These are phyloP conservation scores for Myotis davidii DNA, from an alignment of 2,113 vertebrate species.

Conservation along the genomic window DNA sequence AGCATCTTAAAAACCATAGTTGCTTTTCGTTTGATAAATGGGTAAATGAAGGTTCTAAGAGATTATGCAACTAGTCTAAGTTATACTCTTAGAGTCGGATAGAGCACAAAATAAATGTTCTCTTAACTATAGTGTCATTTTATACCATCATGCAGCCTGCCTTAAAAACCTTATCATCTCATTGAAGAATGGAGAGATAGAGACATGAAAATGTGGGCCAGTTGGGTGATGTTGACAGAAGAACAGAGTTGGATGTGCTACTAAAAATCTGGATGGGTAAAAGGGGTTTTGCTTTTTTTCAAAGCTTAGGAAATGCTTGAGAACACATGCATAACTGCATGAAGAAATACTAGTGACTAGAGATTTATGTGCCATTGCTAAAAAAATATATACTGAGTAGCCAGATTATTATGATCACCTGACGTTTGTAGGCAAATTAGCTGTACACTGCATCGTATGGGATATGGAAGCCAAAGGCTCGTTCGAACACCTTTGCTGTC, in stretches of 20 bases:
- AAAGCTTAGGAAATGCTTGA: not conserved
- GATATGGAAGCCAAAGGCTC: no score
- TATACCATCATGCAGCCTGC: not conserved
- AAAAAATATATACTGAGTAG: not conserved
- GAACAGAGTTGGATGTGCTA: rapidly evolving
- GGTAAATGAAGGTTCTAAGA: not conserved
- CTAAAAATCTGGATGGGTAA: not conserved
- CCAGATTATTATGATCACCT: no score
- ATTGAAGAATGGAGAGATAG: not conserved
- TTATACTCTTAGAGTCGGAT: not conserved
- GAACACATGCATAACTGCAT: not conserved
- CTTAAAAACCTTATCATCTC: not conserved
- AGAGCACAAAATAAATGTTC: not conserved
- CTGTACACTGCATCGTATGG: no score
- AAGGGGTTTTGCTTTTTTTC: not conserved
- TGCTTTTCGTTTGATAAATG: not conserved
- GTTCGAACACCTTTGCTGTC: no score
- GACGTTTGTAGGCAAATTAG: no score
- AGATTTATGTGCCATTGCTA: not conserved
- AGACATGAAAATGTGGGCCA: not conserved
- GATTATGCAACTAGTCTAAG: not conserved
- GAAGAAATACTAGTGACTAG: not conserved
- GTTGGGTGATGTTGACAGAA: not conserved
- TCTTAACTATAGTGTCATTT: not conserved
- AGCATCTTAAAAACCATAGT: not conserved